A percentile compares a stretch with the other conserved stretches of the same genome.
phyloP scores from a whole-genome alignment of 1,140 invertebrate genomes.

The Anastrepha obliqua region DNA sequence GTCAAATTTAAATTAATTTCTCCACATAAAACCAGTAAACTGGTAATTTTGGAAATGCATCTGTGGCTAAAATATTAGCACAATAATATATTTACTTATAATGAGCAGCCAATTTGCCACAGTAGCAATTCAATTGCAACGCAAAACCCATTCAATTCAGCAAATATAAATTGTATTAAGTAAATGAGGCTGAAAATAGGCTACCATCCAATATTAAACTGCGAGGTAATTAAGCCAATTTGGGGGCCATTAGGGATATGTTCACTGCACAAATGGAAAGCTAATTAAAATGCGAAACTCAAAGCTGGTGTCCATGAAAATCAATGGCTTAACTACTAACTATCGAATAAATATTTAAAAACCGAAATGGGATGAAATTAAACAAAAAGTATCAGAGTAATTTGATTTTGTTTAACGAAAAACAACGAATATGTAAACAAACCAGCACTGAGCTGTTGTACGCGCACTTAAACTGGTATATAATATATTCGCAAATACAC shows the following conservation, averaged over 20 bases:
- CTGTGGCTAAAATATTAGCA: too few relatives aligned
- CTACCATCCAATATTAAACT: background rate
- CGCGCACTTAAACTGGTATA: too few relatives aligned
- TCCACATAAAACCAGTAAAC: too few relatives aligned
- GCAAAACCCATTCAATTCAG: background rate
- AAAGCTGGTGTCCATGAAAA: background rate
- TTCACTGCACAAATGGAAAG: background rate
- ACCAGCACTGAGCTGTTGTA: too few relatives aligned
- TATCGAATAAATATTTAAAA: background rate
- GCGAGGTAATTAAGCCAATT: background rate
- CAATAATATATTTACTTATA: background rate
- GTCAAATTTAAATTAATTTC: too few relatives aligned
- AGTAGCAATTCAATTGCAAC: constrained; percentile 4
- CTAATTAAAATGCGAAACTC: background rate
- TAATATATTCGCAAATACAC: too few relatives aligned
- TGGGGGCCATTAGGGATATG: background rate
- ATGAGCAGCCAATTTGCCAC: too few relatives aligned
- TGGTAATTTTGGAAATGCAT: too few relatives aligned
- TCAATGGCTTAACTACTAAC: background rate
- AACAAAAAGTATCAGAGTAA: too few relatives aligned
- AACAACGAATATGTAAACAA: too few relatives aligned
- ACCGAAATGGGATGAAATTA: background rate
- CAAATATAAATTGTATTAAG: constrained; percentile 16
- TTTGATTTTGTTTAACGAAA: too few relatives aligned
- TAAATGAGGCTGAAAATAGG: constrained; percentile 10